Evolutionary conservation across 2,888 invertebrate species (phyloP), one percentile per base, ranked within the genome.

Genomic region (Tenthredo amoena): DNA sequence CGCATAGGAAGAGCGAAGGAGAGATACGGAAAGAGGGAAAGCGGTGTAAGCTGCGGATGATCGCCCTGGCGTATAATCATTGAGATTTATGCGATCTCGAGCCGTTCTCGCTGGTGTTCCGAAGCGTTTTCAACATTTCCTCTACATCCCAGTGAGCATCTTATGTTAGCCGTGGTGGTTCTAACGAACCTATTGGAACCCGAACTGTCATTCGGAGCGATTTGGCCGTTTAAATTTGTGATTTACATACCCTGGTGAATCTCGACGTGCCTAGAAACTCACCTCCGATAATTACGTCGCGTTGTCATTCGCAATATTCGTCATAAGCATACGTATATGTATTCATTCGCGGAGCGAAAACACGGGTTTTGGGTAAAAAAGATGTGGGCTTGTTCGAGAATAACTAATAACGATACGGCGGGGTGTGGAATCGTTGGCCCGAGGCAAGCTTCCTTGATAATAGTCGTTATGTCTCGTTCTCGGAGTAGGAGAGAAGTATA

Each of bases 181-280:
- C 85, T 87, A 85, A 87, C 84, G 86, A 87, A 87, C 85, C 86
- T 85, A 87, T 87, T 84, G 85, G 86, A 85, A 85, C 40, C 72
- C 21, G n/a, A 72, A 40, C 84, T 76, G 84, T 87, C 86, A 79
- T 87, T 87, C 65, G 68, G 85, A n/a, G 9, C n/a, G 76, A 85
- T 86, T 85, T 72, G n/a, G 40, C 18, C 72, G 72, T 72, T 40
- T 40, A n/a, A 72, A 72, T 21, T n/a, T 40, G 18, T 1, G 26
- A 72, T 40, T 40, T 40, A 72, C 40, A 72, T 72, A 31, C 34
- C 15, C 31, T 15, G 15, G 65, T 10, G 65, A 26, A 26, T 31
- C 65, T 34, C 10, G 31, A 31, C 31, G 15, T 65, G 15, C 65
- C 65, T 2, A 10, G 15, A 31, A 31, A 26, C 15, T 21, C 9